Conservation (phyloP, 2,113 vertebrate genomes). For the Hassar affinis region DNA sequence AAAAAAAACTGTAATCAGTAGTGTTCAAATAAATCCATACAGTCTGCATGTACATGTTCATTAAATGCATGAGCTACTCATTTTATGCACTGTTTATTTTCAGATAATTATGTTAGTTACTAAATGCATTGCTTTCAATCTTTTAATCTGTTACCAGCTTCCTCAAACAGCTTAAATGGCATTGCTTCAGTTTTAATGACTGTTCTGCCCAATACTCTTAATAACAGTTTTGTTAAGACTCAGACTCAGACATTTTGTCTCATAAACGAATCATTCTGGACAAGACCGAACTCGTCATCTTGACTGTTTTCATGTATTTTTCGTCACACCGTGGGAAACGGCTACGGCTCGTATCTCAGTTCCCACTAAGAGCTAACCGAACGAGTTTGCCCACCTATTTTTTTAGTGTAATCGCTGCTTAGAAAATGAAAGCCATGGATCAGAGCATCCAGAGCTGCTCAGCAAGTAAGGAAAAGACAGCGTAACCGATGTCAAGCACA, state of each 20-base stretch:
- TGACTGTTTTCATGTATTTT: neutral
- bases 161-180: neutral
- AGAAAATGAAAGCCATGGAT: neutral
- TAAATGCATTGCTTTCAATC: neutral
- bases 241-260: neutral
- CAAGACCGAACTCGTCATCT: neutral
- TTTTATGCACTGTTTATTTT: neutral
- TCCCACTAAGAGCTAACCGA: neutral
- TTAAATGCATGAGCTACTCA: neutral
- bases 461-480: neutral
- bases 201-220: neutral
- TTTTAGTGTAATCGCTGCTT: neutral
- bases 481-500: neutral
- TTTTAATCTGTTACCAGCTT: neutral
- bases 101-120: neutral
- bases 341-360: neutral
- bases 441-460: neutral
- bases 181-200: neutral
- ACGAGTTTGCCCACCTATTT: slow-evolving; percentile 8
- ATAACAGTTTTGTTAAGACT: neutral
- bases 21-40: neutral
- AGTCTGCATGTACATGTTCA: too few relatives aligned
- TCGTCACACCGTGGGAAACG: slow-evolving; percentile 22
- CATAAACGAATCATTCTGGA: neutral
- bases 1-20: too few relatives aligned